A percentile compares a stretch with the other conserved stretches of the same genome.
Evolutionary conservation across 2,113 vertebrate species (phyloP).

Genomic region (Helogale parvula): DNA sequence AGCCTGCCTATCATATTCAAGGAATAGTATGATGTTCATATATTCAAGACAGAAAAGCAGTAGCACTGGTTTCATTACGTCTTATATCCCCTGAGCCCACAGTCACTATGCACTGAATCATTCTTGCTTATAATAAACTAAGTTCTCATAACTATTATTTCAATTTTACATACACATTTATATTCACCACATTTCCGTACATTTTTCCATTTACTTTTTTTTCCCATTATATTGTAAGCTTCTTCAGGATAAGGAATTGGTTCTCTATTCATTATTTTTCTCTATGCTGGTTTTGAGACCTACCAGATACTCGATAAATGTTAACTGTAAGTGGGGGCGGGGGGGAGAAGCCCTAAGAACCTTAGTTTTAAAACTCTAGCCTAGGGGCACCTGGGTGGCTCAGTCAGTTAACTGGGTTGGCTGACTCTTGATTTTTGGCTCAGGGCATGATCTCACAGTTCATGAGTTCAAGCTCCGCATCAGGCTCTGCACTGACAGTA

Average conservation of each 20-base stretch:
- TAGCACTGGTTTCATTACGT: neutral
- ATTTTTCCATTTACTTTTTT: neutral
- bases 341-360: neutral
- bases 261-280: neutral
- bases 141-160: slow-evolving; percentile 6
- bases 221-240: neutral
- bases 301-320: neutral
- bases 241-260: neutral
- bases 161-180: neutral
- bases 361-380: neutral
- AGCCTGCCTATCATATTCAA: neutral
- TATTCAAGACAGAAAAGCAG: neutral
- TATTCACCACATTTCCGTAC: neutral
- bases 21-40: neutral
- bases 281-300: neutral
- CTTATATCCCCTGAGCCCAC: neutral
- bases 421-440: too few relatives aligned
- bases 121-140: neutral
- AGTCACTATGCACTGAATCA: neutral
- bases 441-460: too few relatives aligned
- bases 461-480: too few relatives aligned
- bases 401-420: too few relatives aligned
- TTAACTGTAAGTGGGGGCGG: neutral
- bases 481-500: too few relatives aligned
- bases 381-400: neutral